These are phyloP conservation scores for Zygothrica quintamaculata DNA, from an alignment of 2,888 invertebrate genomes.

Conservation along the genomic window DNA sequence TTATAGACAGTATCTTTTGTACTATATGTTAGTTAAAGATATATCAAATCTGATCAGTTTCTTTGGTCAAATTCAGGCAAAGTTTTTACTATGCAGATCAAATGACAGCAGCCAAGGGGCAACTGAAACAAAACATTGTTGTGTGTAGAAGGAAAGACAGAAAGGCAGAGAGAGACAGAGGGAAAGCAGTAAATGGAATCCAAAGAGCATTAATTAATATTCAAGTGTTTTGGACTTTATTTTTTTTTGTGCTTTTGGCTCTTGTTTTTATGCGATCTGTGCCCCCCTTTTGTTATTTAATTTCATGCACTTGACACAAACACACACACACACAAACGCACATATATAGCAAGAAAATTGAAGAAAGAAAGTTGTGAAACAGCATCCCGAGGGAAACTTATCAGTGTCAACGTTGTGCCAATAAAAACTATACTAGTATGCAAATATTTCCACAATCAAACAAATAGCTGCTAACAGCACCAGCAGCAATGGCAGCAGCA, in stretches of 20 bases:
- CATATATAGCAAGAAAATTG: background rate
- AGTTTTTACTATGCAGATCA: conserved; percentile 70
- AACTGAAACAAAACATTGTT: conserved; percentile 24
- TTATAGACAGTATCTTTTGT: too few species aligned
- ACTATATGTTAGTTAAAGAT: too few species aligned
- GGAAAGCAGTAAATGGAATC: conserved; percentile 28
- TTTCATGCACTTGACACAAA: conserved; percentile 44
- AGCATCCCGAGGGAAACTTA: conserved; percentile 70
- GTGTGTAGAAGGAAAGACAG: background rate
- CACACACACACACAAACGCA: too few species aligned
- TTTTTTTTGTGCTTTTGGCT: conserved; percentile 7
- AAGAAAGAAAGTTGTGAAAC: conserved; percentile 7
- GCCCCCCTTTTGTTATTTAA: conserved; percentile 59
- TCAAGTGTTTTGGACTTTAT: conserved; percentile 61
- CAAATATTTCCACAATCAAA: conserved; percentile 80
- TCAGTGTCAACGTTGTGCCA: conserved; percentile 80
- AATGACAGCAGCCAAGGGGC: conserved; percentile 62
- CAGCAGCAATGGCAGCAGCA: conserved; percentile 15
- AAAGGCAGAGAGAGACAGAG: conserved; percentile 7
- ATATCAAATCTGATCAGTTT: background rate
- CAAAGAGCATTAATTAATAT: conserved; percentile 74
- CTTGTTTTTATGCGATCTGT: conserved; percentile 5
- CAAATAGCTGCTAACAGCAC: conserved; percentile 75
- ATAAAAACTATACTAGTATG: conserved; percentile 79
- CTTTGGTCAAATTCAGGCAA: conserved; percentile 46